A percentile compares a stretch with the other conserved stretches of the same genome.
These are phyloP conservation scores for Pheosia gnoma DNA, from an alignment of 2,888 invertebrate species.

Conservation along the genomic window DNA sequence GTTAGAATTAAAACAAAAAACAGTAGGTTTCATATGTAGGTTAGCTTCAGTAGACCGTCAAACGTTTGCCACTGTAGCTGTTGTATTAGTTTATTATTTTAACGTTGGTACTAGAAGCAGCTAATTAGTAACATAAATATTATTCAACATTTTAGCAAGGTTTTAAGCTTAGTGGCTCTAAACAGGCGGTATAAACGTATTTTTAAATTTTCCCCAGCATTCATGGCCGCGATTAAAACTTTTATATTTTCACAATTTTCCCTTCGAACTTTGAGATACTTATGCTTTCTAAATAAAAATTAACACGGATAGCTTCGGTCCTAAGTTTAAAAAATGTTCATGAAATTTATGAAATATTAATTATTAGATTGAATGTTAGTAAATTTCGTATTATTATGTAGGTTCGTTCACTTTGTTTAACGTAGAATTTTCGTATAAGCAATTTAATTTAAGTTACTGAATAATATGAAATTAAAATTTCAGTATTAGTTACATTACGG, in stretches of 20 bases:
- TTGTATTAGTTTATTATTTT: background rate
- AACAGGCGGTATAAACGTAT: constrained; percentile 31
- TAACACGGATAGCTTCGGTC: constrained; percentile 7
- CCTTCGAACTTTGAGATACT: constrained; percentile 17
- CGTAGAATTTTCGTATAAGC: background rate
- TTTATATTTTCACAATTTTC: constrained; percentile 23
- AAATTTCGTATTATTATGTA: background rate
- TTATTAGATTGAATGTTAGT: background rate
- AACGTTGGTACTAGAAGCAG: too few species aligned
- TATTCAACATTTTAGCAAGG: constrained; percentile 3
- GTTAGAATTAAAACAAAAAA: too few species aligned
- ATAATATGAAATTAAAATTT: too few species aligned
- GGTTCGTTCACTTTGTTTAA: background rate
- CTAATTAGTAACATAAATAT: too few species aligned
- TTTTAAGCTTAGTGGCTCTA: constrained; percentile 31
- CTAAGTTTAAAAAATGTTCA: background rate
- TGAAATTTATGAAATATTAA: constrained; percentile 3
- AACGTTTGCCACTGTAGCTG: constrained; percentile 7
- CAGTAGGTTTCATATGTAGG: too few species aligned
- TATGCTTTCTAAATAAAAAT: constrained; percentile 9
- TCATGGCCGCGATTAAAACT: constrained; percentile 28
- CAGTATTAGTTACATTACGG: too few species aligned
- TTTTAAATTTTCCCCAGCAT: constrained; percentile 30
- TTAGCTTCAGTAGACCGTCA: too few species aligned
- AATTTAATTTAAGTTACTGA: too few species aligned